Evolutionary conservation across 2,797 vertebrate genomes (phyloP).

Genomic region (Alfaro cultratus): DNA sequence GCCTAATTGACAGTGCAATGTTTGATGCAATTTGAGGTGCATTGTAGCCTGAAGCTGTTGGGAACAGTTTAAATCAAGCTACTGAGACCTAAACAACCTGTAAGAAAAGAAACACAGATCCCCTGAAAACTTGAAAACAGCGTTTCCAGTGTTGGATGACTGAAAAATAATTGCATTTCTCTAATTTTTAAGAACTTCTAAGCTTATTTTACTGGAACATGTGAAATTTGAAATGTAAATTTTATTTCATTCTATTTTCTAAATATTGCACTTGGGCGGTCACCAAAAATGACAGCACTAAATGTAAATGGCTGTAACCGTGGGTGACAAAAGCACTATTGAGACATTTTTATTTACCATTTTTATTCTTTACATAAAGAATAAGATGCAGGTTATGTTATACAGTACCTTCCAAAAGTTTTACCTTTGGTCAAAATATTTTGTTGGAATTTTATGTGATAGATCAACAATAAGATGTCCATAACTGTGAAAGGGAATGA

Average conservation of each 20-base stretch:
- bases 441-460: neutral
- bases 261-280: slow-evolving; percentile 60
- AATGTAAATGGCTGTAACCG: slow-evolving; percentile 36
- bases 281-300: slow-evolving; percentile 30
- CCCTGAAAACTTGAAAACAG: neutral
- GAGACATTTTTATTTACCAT: slow-evolving; percentile 5
- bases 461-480: neutral
- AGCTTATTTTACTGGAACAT: slow-evolving; percentile 34
- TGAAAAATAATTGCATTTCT: slow-evolving; percentile 6
- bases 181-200: slow-evolving; percentile 19
- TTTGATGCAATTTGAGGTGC: slow-evolving; percentile 50
- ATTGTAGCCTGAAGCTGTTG: slow-evolving; percentile 31
- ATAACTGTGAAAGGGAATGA: neutral
- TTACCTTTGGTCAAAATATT: neutral
- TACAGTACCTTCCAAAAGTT: neutral
- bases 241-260: slow-evolving; percentile 19
- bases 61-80: slow-evolving; percentile 31
- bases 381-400: slow-evolving; percentile 34
- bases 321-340: slow-evolving; percentile 28
- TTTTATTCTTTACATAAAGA: slow-evolving; percentile 18
- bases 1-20: slow-evolving; percentile 30
- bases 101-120: slow-evolving; percentile 4
- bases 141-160: slow-evolving; percentile 20
- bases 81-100: neutral
- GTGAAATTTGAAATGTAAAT: slow-evolving; percentile 18